These are phyloP conservation scores for Hylaea fasciaria DNA, from an alignment of 2,888 invertebrate species.

Conservation along the genomic window DNA sequence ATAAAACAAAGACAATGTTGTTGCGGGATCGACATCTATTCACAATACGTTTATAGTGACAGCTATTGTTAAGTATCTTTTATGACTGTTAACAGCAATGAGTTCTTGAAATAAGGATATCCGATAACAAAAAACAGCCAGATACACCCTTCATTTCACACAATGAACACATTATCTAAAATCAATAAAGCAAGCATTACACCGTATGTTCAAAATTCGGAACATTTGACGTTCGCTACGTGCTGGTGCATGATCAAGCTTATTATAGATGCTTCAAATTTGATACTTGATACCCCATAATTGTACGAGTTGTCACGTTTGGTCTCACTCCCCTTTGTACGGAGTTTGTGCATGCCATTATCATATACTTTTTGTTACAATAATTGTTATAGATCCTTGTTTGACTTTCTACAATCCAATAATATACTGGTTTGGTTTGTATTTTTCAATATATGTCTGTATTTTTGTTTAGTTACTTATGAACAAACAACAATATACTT, in stretches of 20 bases:
- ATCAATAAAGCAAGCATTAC: conserved; percentile 51
- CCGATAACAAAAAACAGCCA: too few species aligned
- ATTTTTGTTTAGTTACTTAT: too few species aligned
- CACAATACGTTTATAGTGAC: too few species aligned
- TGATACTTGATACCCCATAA: conserved; percentile 52
- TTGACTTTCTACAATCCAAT: not conserved
- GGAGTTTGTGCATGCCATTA: conserved; percentile 52
- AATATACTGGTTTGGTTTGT: not conserved
- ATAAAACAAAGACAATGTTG: too few species aligned
- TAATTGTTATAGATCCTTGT: not conserved
- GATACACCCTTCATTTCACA: too few species aligned
- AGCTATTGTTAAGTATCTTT: too few species aligned
- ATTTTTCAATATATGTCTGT: not conserved
- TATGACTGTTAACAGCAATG: too few species aligned
- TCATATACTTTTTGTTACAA: conserved; percentile 19
- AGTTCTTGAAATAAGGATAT: too few species aligned
- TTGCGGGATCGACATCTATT: too few species aligned
- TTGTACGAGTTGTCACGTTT: conserved; percentile 74
- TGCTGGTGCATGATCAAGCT: conserved; percentile 79
- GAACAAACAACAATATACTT: too few species aligned
- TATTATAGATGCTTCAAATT: conserved; percentile 77
- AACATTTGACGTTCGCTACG: conserved; percentile 74
- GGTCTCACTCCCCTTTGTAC: conserved; percentile 63
- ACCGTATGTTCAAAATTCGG: conserved; percentile 69
- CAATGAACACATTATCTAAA: conserved; percentile 29